These are phyloP conservation scores for Limnephilus marmoratus DNA, from an alignment of 2,888 invertebrate species.

Conservation along the genomic window DNA sequence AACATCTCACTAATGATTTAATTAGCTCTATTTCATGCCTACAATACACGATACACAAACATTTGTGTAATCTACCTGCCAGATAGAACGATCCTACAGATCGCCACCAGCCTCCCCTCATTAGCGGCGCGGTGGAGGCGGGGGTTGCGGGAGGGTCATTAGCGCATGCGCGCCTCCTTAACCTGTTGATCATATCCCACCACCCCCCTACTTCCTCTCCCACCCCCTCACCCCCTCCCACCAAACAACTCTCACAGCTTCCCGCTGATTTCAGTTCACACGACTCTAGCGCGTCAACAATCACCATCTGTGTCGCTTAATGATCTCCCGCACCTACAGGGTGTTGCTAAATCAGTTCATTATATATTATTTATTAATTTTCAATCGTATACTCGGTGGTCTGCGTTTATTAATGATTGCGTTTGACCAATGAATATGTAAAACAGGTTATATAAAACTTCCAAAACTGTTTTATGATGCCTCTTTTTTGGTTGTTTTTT, in stretches of 20 bases:
- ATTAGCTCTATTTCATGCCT: not conserved
- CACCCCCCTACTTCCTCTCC: not conserved
- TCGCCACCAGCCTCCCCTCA: not conserved
- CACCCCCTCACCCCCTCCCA: not conserved
- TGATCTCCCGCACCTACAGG: not conserved
- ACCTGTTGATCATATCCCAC: slow-evolving; percentile 36
- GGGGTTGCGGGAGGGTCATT: not conserved
- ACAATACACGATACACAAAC: not conserved
- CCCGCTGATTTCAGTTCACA: slow-evolving; percentile 8
- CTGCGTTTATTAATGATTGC: not conserved
- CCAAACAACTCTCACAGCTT: not conserved
- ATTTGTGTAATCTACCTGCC: not conserved
- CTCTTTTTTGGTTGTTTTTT: too few species aligned
- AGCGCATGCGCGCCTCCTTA: slow-evolving; percentile 21
- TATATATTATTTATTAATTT: not conserved
- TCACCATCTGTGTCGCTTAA: slow-evolving; percentile 18
- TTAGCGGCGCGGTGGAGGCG: not conserved
- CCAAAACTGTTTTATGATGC: too few species aligned
- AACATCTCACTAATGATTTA: not conserved
- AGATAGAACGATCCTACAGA: not conserved
- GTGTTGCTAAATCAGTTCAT: not conserved
- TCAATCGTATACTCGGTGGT: not conserved
- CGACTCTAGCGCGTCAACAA: not conserved
- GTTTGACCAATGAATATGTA: not conserved
- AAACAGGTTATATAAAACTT: not conserved